These are phyloP conservation scores for Pterocles burchelli DNA, from an alignment of 2,113 vertebrate species.

Conservation along the genomic window DNA sequence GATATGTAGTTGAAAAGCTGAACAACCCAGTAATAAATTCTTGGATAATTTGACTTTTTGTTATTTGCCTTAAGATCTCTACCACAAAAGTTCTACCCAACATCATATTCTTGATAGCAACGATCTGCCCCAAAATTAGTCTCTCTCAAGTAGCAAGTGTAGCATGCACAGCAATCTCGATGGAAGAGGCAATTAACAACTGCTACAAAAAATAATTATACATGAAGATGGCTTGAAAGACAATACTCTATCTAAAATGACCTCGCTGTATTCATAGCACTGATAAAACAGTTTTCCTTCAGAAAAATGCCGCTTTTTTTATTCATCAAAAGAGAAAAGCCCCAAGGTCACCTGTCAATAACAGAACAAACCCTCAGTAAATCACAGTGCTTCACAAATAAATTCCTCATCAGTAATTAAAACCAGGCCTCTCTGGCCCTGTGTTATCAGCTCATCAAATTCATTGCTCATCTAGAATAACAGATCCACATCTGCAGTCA, in stretches of 20 bases:
- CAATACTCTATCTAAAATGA: conserved; percentile 64
- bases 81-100: not conserved
- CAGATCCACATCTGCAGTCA: conserved; percentile 88
- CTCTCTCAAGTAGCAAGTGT: conserved; percentile 18
- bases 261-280: conserved; percentile 60
- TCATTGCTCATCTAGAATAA: conserved; percentile 88
- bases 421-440: conserved; percentile 81
- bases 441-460: conserved; percentile 86
- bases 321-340: conserved; percentile 77
- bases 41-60: not conserved
- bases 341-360: conserved; percentile 87
- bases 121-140: not conserved
- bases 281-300: conserved; percentile 70
- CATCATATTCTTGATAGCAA: not conserved
- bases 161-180: not conserved
- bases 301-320: conserved; percentile 26
- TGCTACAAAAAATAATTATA: conserved; percentile 50
- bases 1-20: not conserved
- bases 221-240: conserved; percentile 41
- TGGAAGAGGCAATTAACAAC: conserved; percentile 49
- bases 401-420: conserved; percentile 90
- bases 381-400: conserved; percentile 84
- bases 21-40: not conserved
- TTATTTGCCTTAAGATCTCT: not conserved
- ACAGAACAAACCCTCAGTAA: conserved; percentile 80